A percentile compares a stretch with the other conserved stretches of the same genome.
phyloP scores from a whole-genome alignment of 2,888 invertebrate genomes.

The Eupithecia pulchellata region DNA sequence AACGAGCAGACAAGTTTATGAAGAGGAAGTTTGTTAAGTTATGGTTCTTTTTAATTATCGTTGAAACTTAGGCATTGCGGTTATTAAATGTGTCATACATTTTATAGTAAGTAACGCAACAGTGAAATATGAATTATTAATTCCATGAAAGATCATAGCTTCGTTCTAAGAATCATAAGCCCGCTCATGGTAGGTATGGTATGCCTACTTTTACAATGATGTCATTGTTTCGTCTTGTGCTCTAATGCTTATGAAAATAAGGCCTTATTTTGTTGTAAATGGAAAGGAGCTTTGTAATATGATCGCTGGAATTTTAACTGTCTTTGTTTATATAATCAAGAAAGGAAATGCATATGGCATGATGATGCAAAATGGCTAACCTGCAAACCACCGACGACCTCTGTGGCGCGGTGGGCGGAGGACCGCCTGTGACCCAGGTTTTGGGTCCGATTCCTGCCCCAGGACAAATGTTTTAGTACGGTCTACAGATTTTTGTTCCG shows the following conservation, averaged over 20 bases:
- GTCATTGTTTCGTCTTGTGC: constrained; percentile 9
- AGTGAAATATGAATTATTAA: not conserved
- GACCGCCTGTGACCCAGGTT: too few relatives aligned
- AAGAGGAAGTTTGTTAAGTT: too few relatives aligned
- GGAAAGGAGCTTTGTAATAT: not conserved
- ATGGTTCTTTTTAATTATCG: too few relatives aligned
- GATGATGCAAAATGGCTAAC: not conserved
- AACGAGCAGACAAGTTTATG: too few relatives aligned
- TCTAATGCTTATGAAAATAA: constrained; percentile 1
- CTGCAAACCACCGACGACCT: too few relatives aligned
- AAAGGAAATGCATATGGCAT: not conserved
- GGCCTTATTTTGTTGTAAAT: constrained; percentile 10
- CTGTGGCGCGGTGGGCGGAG: too few relatives aligned
- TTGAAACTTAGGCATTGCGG: not conserved
- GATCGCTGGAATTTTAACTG: not conserved
- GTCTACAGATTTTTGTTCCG: too few relatives aligned
- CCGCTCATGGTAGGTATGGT: not conserved
- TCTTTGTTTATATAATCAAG: constrained; percentile 4
- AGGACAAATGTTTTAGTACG: too few relatives aligned
- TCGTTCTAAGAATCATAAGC: constrained; percentile 2
- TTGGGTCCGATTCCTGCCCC: too few relatives aligned
- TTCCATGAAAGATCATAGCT: not conserved
- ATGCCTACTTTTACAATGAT: not conserved
- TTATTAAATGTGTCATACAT: not conserved
- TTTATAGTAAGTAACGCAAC: not conserved